Evolutionary conservation across 2,797 vertebrate genomes (phyloP).

Genomic region (Myotis daubentonii): DNA sequence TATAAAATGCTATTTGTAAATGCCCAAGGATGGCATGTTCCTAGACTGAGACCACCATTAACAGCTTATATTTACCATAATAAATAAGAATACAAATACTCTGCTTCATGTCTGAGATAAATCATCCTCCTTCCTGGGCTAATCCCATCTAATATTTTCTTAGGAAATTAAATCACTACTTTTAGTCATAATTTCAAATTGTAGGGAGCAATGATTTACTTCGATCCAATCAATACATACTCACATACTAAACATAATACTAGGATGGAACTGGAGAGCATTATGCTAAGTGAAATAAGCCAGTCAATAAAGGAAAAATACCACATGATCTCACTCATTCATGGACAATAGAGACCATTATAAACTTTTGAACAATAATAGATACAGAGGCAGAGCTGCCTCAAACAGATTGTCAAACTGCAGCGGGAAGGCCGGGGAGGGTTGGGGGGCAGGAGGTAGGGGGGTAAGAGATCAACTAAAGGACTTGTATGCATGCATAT

Average conservation of each 20-base stretch:
- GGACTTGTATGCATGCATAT: too few relatives aligned
- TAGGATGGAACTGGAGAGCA: too few relatives aligned
- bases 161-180: not conserved
- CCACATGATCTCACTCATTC: too few relatives aligned
- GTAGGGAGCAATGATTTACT: not conserved
- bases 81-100: not conserved
- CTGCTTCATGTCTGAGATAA: not conserved
- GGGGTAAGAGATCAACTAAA: too few relatives aligned
- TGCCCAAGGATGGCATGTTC: not conserved
- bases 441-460: too few relatives aligned
- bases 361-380: too few relatives aligned
- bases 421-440: too few relatives aligned
- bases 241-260: not conserved
- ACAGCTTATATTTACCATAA: not conserved
- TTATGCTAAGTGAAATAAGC: too few relatives aligned
- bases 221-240: not conserved
- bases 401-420: too few relatives aligned
- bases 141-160: not conserved
- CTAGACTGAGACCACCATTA: not conserved
- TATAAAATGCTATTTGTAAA: not conserved
- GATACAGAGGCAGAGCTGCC: too few relatives aligned
- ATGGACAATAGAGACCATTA: too few relatives aligned
- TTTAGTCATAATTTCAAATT: slow-evolving; percentile 32
- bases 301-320: too few relatives aligned
- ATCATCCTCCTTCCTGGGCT: not conserved